Evolutionary conservation across 30 jellyfish, hydroid and myxozoan species (phyloP).

Genomic region (Aurelia sp.): DNA sequence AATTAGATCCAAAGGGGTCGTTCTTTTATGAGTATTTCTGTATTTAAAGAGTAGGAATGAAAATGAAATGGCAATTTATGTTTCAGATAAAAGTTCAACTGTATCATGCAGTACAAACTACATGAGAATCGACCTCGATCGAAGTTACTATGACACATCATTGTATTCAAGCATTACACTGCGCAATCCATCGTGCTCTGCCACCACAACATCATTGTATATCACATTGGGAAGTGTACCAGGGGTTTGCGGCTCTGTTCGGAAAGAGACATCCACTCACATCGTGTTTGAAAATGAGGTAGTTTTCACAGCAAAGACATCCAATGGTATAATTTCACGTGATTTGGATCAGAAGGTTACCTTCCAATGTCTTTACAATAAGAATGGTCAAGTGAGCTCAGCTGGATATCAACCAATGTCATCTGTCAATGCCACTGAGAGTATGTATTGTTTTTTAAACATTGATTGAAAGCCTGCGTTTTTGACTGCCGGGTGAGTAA

Average conservation of each 20-base stretch:
- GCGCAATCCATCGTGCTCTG: constrained; percentile 36
- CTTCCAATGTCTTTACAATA: constrained; percentile 6
- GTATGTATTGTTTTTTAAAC: neutral
- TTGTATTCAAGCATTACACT: constrained; percentile 30
- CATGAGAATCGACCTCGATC: constrained; percentile 51
- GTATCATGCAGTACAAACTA: constrained; percentile 43
- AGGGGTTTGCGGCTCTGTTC: constrained; percentile 34
- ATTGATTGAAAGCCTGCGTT: too few species aligned
- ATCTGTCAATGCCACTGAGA: neutral
- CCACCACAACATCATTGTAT: neutral
- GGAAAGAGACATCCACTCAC: constrained; percentile 19
- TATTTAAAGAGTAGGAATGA: too few species aligned
- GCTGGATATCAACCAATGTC: constrained; percentile 2
- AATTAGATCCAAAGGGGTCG: too few species aligned
- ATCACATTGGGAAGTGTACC: constrained; percentile 48
- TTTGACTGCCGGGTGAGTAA: too few species aligned
- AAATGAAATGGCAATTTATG: too few species aligned
- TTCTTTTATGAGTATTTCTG: too few species aligned
- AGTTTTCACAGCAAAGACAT: constrained; percentile 11
- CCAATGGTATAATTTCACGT: neutral
- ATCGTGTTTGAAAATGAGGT: constrained; percentile 46
- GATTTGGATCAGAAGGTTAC: constrained; percentile 3
- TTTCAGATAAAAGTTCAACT: constrained; percentile 26
- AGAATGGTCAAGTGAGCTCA: constrained; percentile 5
- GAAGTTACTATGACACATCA: constrained; percentile 16